A percentile compares a stretch with the other conserved stretches of the same genome.
Evolutionary conservation across 2,888 invertebrate genomes (phyloP).

Genomic region (Seira musarum): DNA sequence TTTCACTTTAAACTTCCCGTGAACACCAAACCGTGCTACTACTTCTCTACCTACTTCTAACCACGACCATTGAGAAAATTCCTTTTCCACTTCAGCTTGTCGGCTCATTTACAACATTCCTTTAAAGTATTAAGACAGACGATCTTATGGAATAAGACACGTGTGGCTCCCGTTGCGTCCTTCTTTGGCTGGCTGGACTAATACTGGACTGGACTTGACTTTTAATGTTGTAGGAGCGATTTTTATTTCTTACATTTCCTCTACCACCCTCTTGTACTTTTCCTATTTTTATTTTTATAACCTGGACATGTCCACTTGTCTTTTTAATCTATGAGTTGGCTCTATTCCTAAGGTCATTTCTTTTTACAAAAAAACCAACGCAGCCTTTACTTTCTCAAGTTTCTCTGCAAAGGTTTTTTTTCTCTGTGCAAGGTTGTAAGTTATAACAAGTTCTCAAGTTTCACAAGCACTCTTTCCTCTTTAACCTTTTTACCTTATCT

Average conservation of each 20-base stretch:
- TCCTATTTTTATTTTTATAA: constrained; percentile 29
- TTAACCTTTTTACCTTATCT: no score
- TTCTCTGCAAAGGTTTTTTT: no score
- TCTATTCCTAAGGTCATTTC: constrained; percentile 40
- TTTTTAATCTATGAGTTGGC: constrained; percentile 46
- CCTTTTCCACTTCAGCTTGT: neutral
- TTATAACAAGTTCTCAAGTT: no score
- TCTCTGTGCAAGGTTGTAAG: no score
- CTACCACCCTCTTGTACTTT: neutral
- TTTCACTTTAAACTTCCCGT: no score
- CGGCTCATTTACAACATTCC: neutral
- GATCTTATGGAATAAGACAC: constrained; percentile 42
- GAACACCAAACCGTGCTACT: no score
- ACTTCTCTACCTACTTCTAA: no score
- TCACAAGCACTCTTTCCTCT: no score
- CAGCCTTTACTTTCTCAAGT: no score
- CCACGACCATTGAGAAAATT: no score
- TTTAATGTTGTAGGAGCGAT: no score
- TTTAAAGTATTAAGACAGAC: neutral
- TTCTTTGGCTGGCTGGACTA: constrained; percentile 21
- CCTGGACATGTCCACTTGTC: constrained; percentile 43
- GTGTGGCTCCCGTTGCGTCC: constrained; percentile 39
- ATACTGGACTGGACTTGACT: neutral
- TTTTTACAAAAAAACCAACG: constrained; percentile 20
- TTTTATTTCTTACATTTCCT: neutral